Evolutionary conservation across 2,797 vertebrate genomes (phyloP).

Genomic region (Hyperoplus immaculatus): DNA sequence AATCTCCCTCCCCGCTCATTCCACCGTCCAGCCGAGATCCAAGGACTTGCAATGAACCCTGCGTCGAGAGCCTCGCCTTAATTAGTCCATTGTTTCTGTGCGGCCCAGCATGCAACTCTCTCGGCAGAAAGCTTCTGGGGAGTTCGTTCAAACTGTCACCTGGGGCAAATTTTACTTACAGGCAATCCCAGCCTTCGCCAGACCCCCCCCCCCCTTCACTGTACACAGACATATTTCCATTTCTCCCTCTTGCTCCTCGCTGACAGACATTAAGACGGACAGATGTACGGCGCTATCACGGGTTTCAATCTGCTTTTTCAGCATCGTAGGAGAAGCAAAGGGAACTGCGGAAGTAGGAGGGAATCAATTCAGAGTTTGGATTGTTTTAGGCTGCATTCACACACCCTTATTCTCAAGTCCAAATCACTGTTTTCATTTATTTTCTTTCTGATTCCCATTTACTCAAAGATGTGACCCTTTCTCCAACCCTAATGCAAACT

Average conservation of each 20-base stretch:
- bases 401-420: constrained; percentile 40
- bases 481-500: constrained; percentile 1
- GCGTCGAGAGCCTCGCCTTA: constrained; percentile 70
- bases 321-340: constrained; percentile 27
- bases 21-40: constrained; percentile 72
- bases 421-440: constrained; percentile 16
- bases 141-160: constrained; percentile 80
- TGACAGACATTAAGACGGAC: constrained; percentile 64
- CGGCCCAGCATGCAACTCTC: constrained; percentile 70
- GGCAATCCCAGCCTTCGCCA: constrained; percentile 8
- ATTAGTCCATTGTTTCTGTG: constrained; percentile 79
- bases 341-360: constrained; percentile 1
- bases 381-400: constrained; percentile 63
- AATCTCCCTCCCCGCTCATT: constrained; percentile 53
- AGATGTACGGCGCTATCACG: constrained; percentile 51
- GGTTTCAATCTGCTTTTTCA: constrained; percentile 71
- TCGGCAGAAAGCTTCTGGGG: constrained; percentile 60
- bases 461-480: neutral
- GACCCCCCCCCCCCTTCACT: constrained; percentile 3
- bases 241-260: constrained; percentile 37
- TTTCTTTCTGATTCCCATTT: constrained; percentile 3
- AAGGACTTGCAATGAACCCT: constrained; percentile 71
- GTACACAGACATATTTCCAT: constrained; percentile 51
- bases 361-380: constrained; percentile 58
- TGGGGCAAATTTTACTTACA: constrained; percentile 72